Evolutionary conservation across 2,797 vertebrate genomes (phyloP).

Genomic region (Hypotaenidia okinawae): DNA sequence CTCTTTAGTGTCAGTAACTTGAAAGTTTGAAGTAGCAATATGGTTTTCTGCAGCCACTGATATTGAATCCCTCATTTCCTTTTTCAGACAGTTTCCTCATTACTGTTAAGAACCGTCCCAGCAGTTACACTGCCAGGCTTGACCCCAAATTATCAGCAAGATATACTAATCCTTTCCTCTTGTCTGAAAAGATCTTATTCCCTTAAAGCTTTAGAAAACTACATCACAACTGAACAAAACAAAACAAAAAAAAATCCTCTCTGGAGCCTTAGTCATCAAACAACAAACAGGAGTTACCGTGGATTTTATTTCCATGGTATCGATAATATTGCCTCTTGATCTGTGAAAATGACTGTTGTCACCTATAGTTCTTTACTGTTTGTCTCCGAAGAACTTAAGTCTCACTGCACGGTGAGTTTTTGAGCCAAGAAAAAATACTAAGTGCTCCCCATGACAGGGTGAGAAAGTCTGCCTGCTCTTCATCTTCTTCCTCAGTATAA

Average conservation of each 20-base stretch:
- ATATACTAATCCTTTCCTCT: not conserved
- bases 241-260: not conserved
- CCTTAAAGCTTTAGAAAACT: constrained; percentile 5
- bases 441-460: not conserved
- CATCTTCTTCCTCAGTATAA: not conserved
- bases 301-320: constrained; percentile 4
- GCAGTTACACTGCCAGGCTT: not conserved
- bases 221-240: not conserved
- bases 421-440: not conserved
- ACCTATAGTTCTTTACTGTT: not conserved
- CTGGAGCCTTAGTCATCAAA: not conserved
- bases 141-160: not conserved
- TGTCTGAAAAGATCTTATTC: not conserved
- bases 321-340: not conserved
- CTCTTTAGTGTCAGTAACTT: not conserved
- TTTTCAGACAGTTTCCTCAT: constrained; percentile 4
- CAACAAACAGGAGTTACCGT: not conserved
- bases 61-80: not conserved
- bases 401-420: not conserved
- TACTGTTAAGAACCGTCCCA: not conserved
- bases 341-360: not conserved
- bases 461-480: not conserved
- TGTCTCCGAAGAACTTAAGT: not conserved
- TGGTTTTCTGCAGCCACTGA: not conserved
- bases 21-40: not conserved